Evolutionary conservation across 2,113 vertebrate genomes (phyloP).

Genomic region (Peromyscus polionotus): DNA sequence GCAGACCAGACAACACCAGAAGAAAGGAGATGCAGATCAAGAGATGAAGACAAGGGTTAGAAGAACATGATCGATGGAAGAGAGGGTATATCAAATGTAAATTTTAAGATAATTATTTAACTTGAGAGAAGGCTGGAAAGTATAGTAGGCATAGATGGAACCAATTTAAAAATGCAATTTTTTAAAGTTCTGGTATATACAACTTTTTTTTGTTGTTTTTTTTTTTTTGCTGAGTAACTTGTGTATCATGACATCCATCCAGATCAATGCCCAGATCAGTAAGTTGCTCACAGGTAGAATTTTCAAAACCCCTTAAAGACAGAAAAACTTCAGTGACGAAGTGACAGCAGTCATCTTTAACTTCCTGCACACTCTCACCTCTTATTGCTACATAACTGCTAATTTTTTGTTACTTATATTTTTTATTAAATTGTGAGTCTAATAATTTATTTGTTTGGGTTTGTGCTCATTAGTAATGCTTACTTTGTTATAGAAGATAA

Average conservation of each 20-base stretch:
- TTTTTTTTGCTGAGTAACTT: not conserved
- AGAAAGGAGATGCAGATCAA: not conserved
- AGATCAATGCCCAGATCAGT: not conserved
- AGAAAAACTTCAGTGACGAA: not conserved
- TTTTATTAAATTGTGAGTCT: not conserved
- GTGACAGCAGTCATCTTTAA: not conserved
- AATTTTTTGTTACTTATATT: conserved; percentile 12
- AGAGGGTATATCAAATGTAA: not conserved
- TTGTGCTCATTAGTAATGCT: conserved; percentile 5
- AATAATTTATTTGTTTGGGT: not conserved
- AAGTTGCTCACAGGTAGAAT: not conserved
- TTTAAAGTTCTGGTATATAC: not conserved
- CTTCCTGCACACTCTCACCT: not conserved
- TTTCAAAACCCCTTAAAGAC: not conserved
- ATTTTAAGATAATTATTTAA: not conserved
- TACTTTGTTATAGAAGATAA: not conserved
- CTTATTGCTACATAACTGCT: not conserved
- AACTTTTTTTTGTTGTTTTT: not conserved
- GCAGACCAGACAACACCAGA: not conserved
- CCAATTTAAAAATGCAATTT: fast-evolving
- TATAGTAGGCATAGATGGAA: not conserved
- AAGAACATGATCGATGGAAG: not conserved
- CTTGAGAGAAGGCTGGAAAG: not conserved
- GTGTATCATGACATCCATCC: not conserved
- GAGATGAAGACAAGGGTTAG: not conserved